Conservation (phyloP, 1,140 invertebrate species). For the Rhagoletis pomonella region DNA sequence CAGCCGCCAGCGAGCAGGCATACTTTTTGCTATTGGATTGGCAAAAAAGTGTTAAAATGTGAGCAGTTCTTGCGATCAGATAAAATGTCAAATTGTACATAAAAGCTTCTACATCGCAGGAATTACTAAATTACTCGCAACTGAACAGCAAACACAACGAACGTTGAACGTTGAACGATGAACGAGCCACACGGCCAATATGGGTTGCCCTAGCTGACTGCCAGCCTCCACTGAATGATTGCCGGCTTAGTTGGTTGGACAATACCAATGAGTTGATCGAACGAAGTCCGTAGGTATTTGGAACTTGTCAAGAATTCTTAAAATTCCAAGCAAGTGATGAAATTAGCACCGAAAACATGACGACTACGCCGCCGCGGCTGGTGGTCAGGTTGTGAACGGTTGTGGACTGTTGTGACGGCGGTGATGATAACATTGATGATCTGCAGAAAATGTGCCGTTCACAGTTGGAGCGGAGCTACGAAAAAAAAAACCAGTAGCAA, state of each 20-base stretch:
- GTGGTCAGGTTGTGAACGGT: background rate
- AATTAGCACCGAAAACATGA: constrained; percentile 57
- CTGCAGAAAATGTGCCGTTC: background rate
- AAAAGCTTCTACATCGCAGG: constrained; percentile 74
- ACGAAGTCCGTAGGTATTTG: constrained; percentile 52
- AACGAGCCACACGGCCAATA: background rate
- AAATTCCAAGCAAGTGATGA: constrained; percentile 58
- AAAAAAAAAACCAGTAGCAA: background rate
- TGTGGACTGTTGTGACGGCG: background rate
- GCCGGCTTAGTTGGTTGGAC: background rate
- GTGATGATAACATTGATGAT: background rate
- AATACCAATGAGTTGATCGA: constrained; percentile 40
- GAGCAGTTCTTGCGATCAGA: constrained; percentile 73
- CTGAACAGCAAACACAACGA: background rate
- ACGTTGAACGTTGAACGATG: background rate
- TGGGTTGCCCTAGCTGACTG: background rate
- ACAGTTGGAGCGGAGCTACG: background rate
- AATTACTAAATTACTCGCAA: constrained; percentile 67
- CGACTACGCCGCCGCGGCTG: background rate
- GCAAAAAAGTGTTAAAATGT: constrained; percentile 64
- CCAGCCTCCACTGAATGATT: background rate
- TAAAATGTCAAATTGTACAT: constrained; percentile 74
- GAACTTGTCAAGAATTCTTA: constrained; percentile 57
- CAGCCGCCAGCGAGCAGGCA: background rate
- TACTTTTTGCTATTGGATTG: background rate